Base-by-base conservation (phyloP, 2,888 invertebrate species). In the Coleophora deauratella region DNA sequence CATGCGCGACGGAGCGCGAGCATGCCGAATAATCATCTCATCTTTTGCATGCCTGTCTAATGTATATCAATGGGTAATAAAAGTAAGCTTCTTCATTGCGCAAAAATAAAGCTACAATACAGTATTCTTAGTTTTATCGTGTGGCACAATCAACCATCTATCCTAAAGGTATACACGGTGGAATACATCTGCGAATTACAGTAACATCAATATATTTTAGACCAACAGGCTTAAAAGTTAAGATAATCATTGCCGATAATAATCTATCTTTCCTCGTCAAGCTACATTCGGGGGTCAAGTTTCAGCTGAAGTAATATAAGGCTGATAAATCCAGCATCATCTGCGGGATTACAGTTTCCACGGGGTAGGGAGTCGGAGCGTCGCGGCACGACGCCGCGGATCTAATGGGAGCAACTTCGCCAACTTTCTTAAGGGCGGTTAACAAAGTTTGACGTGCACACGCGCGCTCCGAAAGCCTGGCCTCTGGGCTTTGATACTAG, bases 381-480 rank as follows among this genome's bases (percentile, higher is more conserved):
- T 21, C 21, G 52, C 52, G 61, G 63, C 66, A 70, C 66, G 68
- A 67, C 71, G 74, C 74, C 72, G 70, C 74, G 76, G 76, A 74
- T 68, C 67, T 65, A 68, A 67, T 71, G 70, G 76, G 77, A 73
- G 65, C 66, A 79, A 84, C 77, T 82, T 81, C 63, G 52, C 59
- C 72, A 84, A 85, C 72, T 84, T 82, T 80, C 79, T 76, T 81
- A 77, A 80, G 77, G 77, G 73, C 74, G 79, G 81, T 82, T 81
- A 72, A 72, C 68, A 64, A 82, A 85, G 77, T 85, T 85, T 73
- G 81, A 78, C 80, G 76, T 79, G 76, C 78, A 75, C 77, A 74
- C 76, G 74, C 73, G 71, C 57, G 62, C 68, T 71, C 70, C 72
- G 70, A 81, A 81, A 84, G 79, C 82, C 63, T 59, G 66, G 78